Evolutionary conservation across 2,797 vertebrate species (phyloP), one percentile per base, ranked within the genome.

Genomic region (Brachymystax lenok): DNA sequence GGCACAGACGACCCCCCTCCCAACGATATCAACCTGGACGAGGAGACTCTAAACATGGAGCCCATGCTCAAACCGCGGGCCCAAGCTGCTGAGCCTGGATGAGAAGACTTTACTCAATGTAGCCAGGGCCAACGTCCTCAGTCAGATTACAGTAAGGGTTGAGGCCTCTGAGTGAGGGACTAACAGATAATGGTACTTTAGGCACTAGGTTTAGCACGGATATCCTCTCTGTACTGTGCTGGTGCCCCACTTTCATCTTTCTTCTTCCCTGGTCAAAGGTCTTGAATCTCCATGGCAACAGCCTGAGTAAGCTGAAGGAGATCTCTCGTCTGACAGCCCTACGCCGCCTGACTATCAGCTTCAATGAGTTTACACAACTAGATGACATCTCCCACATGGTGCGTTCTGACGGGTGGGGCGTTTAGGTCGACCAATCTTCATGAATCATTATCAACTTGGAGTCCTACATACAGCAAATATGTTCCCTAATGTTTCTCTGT

Each of bases 271-370:
- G 63, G 54, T 63, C 66, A n/a, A 81, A 95, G 95, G 91, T 93
- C 77, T 90, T 98, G 82, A 95, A 96, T 90, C 94, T 96, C 87
- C 96, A 96, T 71, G 94, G 94, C 67, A 97, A 94, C 87, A 94
- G 92, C 78, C 90, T 97, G 85, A 95, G 80, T 78, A 94, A 89
- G 74, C 86, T 96, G 69, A 94, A 94, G 80, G 95, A 94, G 80
- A 91, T 96, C 75, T 95, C 93, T 82, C 90, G 83, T 69, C 90
- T 96, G 74, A 90, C 87, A 0, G 84, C 90, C 69, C 88, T 96
- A 74, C 91, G 87, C 74, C 95, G 91, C 74, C 93, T 96, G 63
- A 94, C 86, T 35, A 89, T 96, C 88, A 97, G 91, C 84, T 96
- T 95, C 81, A 96, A 96, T 75, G 88, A 96, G 82, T 94, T 97